Evolutionary conservation across 2,888 invertebrate genomes (phyloP), one percentile per base, ranked within the genome.

Genomic region (Dilophus febrilis): DNA sequence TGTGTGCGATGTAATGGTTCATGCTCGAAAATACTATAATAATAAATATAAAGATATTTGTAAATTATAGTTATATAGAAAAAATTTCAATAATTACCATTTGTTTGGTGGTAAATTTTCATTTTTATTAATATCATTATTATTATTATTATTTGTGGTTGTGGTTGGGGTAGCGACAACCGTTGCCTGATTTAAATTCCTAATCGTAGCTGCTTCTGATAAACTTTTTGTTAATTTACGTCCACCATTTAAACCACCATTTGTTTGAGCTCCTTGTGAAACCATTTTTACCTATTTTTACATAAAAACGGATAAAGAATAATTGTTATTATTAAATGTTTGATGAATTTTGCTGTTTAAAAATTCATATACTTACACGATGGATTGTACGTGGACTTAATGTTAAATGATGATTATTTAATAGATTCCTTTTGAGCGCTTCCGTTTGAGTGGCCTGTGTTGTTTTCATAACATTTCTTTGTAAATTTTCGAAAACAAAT

Each of bases 371-470:
- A 51, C 59, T 62, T 63, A 78, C 78, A 67, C 82, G 72, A 58
- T 85, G 83, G 34, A 84, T 77, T 29, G 85, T 83, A 45, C 83
- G 65, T 7, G 87, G 87, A 61, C 86, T 86, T 18, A 85, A 61
- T 13, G 80, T 78, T 45, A 78, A 67, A 50, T 74, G 70, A 48
- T 73, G 70, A 5, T 81, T 77, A n/a, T 79, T 72, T 37, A 70
- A 57, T n/a, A 73, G 75, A 61, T 75, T 78, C 50, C 77, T 70
- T 50, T 76, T 75, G 53, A 77, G 64, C 22, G 76, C 71, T 66
- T 90, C 90, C 5, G 79, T 88, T 64, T 91, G 90, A 4, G 90
- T 91, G 13, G 90, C 88, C 64, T 90, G 90, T 1, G 88, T 88
- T 22, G 39, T 34, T 59, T 87, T 82, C 88, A 88, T 88, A 1